Conservation (phyloP, 2,888 invertebrate genomes). For the Camptogramma bilineatum region DNA sequence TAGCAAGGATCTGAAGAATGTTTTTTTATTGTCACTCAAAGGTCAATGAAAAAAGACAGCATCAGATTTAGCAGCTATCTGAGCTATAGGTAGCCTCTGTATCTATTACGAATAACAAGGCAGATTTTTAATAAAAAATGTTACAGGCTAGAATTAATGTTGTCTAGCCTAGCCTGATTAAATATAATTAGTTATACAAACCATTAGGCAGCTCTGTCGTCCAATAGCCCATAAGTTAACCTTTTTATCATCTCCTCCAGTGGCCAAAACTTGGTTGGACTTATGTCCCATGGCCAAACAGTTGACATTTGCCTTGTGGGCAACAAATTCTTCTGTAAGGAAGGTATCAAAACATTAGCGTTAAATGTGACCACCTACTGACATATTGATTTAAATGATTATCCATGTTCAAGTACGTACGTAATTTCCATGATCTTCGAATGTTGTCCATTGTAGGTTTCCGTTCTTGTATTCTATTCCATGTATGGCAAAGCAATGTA, state of each 20-base stretch:
- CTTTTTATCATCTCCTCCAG: conserved; percentile 98
- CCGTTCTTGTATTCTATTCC: conserved; percentile 51
- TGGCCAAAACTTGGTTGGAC: conserved; percentile 95
- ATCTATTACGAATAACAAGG: too few relatives aligned
- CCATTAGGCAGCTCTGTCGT: conserved; percentile 97
- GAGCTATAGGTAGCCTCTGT: too few relatives aligned
- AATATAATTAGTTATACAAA: conserved; percentile 65
- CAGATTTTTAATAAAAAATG: too few relatives aligned
- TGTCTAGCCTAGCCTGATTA: too few relatives aligned
- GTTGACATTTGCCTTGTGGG: conserved; percentile 94
- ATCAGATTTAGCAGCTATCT: too few relatives aligned
- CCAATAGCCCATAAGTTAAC: conserved; percentile 99
- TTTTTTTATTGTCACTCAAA: too few relatives aligned
- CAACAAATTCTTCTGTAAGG: conserved; percentile 92
- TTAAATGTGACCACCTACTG: neutral
- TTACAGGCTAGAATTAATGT: too few relatives aligned
- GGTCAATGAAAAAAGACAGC: neutral
- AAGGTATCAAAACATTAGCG: conserved; percentile 1
- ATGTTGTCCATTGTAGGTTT: conserved; percentile 76
- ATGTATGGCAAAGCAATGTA: conserved; percentile 56
- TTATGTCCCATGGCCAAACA: conserved; percentile 96
- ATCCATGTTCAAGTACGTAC: conserved; percentile 82
- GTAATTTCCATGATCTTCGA: conserved; percentile 93
- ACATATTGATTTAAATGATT: neutral
- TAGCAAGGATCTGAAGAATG: too few relatives aligned